phyloP scores from a whole-genome alignment of 2,797 vertebrate genomes.

The Tokudaia tokunoshimensis region DNA sequence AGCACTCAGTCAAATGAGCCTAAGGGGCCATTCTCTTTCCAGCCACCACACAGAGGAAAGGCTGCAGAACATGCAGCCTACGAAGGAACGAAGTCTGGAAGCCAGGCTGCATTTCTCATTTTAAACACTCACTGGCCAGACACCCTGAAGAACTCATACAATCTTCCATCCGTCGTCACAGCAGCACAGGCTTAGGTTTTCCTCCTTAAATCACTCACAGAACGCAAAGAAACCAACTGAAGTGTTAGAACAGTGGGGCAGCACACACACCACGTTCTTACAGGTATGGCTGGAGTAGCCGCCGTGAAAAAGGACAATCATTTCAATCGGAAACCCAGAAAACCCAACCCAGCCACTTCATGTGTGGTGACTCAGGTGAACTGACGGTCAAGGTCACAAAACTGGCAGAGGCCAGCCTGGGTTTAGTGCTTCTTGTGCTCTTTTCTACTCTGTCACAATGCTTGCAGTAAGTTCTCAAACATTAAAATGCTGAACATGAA shows the following conservation, averaged over 20 bases:
- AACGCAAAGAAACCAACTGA: constrained; percentile 38
- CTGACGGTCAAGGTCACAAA: constrained; percentile 1
- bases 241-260: not conserved
- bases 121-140: constrained; percentile 46
- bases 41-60: not conserved
- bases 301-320: not conserved
- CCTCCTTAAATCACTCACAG: constrained; percentile 19
- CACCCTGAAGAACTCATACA: constrained; percentile 16
- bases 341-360: constrained; percentile 37
- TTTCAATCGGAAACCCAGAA: not conserved
- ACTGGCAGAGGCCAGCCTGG: not conserved
- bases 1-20: not conserved
- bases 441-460: not conserved
- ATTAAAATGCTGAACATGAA: not conserved
- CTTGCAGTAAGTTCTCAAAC: constrained; percentile 17
- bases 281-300: not conserved
- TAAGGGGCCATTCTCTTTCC: not conserved
- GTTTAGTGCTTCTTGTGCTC: not conserved
- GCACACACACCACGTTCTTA: not conserved
- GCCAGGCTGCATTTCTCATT: not conserved
- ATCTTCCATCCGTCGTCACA: not conserved
- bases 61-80: constrained; percentile 1
- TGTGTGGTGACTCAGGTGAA: not conserved
- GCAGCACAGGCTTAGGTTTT: not conserved
- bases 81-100: constrained; percentile 1